Base-by-base conservation (phyloP, 2,888 invertebrate species). In the Drosophila picticornis region DNA sequence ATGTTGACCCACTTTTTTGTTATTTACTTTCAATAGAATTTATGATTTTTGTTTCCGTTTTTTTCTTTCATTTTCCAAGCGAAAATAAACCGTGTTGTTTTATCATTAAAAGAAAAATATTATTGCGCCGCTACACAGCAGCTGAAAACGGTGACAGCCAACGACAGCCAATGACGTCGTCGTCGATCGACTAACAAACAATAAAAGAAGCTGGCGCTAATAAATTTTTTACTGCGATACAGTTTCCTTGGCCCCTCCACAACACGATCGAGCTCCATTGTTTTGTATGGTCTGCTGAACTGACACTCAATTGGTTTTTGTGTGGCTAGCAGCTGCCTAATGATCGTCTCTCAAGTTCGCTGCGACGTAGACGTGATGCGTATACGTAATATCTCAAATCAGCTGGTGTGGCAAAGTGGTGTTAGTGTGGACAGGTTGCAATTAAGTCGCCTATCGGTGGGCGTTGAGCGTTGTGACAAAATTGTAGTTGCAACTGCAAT, bases 1-100 rank as follows among this genome's bases (percentile, higher is more conserved):
- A 59, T 63, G 64, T 70, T 87, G 87, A 87, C 87, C 87, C 64
- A 87, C 75, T 78, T 90, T 85, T 70, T 75, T 61, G 61, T 31
- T 81, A 85, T 87, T 83, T 75, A 73, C 77, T 88, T 85, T 90
- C 85, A 88, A 88, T 88, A 77, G 72, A 80, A 77, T 84, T 75
- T 81, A 88, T 75, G 78, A 65, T 70, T 72, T 68, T 69, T 69
- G 29, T 53, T 74, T 29, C 29, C 3, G 50, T 57, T 72, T 34
- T 34, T 25, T 27, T 36, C 19, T 19, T 10, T 10, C 2, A 16
- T 19, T 67, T 71, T 46, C 50, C 66, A 66, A 46, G 31, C 59
- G 43, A 72, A 74, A 81, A 80, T 74, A 74, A 74, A 72, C 29
- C 65, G 60, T 62, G 29, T 34, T 60, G 48, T 68, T 72, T 72